Base-by-base conservation (phyloP, 2,113 vertebrate genomes). In the Siniperca chuatsi region DNA sequence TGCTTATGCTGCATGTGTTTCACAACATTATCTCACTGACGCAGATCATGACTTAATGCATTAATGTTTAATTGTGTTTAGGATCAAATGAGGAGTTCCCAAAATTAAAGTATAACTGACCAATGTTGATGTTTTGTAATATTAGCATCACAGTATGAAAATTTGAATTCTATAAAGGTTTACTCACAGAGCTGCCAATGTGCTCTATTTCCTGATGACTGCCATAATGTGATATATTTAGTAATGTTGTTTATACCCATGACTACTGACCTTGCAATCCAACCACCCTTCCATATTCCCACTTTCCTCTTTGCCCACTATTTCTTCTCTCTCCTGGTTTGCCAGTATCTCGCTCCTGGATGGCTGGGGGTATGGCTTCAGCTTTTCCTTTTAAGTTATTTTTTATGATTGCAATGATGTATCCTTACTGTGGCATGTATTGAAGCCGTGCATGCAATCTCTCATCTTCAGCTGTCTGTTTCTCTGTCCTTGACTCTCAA, bases 281-380 rank as follows among this genome's bases (percentile, higher is more conserved):
- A 86, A 20, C 72, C 89, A 68, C 78, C 83, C 55, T 64, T 81
- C 89, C 89, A 79, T 84, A 82, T 86, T 73, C 52, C 85, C 88
- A 70, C 77, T 90, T 57, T 79, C 84, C 88, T 83, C 84, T 90
- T 89, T 82, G 87, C 91, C 83, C 76, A 83, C 92, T 96, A 91
- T 97, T 64, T 92, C 89, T 93, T 96, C 95, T 98, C 95, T 97
- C 94, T 97, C 95, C 95, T 96, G 95, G 96, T 96, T 92, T 92
- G 97, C 96, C 96, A 99, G 98, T 98, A 90, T 99, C 98, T 93
- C 97, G 96, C 94, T 99, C 98, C 97, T 99, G 98, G 98, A 99
- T 99, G 97, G 96, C 98, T 97, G 97, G 97, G 96, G 98, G 98
- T 99, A 99, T 97, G 98, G 96, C 97, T 97, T 97, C 94, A 95